Base-by-base conservation (phyloP, 1,140 invertebrate genomes). In the Holotrichia oblita region DNA sequence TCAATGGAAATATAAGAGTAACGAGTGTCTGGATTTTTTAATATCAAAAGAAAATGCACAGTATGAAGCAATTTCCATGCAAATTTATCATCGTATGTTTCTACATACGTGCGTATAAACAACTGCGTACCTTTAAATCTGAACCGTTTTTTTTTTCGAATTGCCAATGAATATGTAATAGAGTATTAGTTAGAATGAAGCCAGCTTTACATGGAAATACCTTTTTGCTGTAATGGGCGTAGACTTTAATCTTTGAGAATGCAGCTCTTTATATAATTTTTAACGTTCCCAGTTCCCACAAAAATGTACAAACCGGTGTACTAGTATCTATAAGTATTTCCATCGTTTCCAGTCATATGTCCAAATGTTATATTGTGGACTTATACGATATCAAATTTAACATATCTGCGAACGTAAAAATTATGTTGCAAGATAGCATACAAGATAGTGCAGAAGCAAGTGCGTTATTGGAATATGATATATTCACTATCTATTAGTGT, bases 161-260 rank as follows among this genome's bases (percentile, higher is more conserved):
- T 55, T 55, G 48, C 48, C 48, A 55, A 55, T 55, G 48, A 55
- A 55, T 55, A 55, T 17, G 48, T 55, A 55, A 55, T 55, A 17
- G 48, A 55, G 14, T 17, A 55, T 55, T 55, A 55, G 48, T 55
- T 6, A 17, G 48, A 55, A 55, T 55, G 48, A 55, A 14, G 14
- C 14, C 14, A 17, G 48, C 17, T 55, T n/a, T 55, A 55, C 14
- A 17, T 55, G 48, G 12, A 55, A 55, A 55, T 55, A 55, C 12
- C 17, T 55, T 55, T 17, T 55, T 34, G 27, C 48, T 55, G 48
- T 55, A 55, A 55, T 55, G 6, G 48, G n/a, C 2, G 14, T 17
- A 55, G 44, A 14, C 3, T n/a, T 48, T 48, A 2, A 14, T 48
- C n/a, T 17, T n/a, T 1, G 6, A 55, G n/a, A 55, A 55, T 7